phyloP scores from a whole-genome alignment of 2,888 invertebrate species.

The Dolichopus griseipennis region DNA sequence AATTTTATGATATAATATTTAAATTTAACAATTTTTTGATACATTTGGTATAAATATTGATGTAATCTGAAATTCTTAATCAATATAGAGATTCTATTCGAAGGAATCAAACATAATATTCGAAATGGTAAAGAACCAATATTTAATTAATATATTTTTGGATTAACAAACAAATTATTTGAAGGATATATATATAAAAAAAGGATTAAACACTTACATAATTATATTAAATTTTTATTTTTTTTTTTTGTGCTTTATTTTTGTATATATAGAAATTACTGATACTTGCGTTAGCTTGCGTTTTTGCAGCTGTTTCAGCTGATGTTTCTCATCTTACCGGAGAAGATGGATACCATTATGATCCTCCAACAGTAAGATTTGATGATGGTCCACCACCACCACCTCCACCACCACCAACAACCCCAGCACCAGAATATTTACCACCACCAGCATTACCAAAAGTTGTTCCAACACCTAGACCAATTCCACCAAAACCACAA shows the following conservation, averaged over 20 bases:
- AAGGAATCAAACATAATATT: not conserved
- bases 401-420: not conserved
- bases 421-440: not conserved
- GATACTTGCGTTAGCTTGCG: not conserved
- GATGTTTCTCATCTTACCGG: not conserved
- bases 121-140: not conserved
- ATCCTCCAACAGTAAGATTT: not conserved
- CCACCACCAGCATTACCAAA: not conserved
- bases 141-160: too few species aligned
- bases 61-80: conserved; percentile 3
- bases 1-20: conserved; percentile 6
- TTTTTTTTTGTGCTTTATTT: too few species aligned
- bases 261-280: too few species aligned
- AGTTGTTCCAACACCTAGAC: not conserved
- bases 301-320: not conserved
- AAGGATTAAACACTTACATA: too few species aligned
- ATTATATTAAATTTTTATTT: not conserved
- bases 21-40: not conserved
- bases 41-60: not conserved
- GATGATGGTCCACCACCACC: not conserved
- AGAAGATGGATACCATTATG: not conserved
- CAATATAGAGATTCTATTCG: not conserved
- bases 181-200: too few species aligned
- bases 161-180: too few species aligned
- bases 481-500: not conserved